Evolutionary conservation across 2,797 vertebrate genomes (phyloP).

Genomic region (Acanthurus lineatus): DNA sequence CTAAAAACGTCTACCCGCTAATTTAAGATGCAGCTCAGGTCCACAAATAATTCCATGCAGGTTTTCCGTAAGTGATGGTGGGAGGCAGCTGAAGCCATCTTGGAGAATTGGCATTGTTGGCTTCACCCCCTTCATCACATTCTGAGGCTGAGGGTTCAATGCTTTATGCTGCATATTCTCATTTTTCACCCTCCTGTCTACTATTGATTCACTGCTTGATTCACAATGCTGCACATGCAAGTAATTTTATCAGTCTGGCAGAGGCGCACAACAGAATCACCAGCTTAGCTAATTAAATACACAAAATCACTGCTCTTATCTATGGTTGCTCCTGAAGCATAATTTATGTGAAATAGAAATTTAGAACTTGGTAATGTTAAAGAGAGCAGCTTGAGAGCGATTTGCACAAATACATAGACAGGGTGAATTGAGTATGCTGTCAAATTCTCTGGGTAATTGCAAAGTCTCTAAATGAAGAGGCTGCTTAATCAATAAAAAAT

Average conservation of each 20-base stretch:
- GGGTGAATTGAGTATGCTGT: slow-evolving; percentile 32
- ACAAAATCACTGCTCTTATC: slow-evolving; percentile 32
- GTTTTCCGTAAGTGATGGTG: slow-evolving; percentile 27
- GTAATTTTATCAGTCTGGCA: slow-evolving; percentile 60
- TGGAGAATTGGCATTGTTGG: slow-evolving; percentile 41
- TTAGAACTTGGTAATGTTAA: slow-evolving; percentile 11
- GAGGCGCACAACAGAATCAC: slow-evolving; percentile 26
- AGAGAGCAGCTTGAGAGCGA: background rate
- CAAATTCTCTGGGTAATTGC: slow-evolving; percentile 36
- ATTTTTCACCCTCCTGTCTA: slow-evolving; percentile 65
- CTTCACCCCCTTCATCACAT: slow-evolving; percentile 35
- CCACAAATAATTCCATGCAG: slow-evolving; percentile 41
- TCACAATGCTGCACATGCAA: slow-evolving; percentile 46
- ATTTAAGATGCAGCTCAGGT: slow-evolving; percentile 53
- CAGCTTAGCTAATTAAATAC: slow-evolving; percentile 55
- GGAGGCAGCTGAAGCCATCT: slow-evolving; percentile 33
- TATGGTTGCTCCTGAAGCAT: background rate
- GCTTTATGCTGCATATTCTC: slow-evolving; percentile 61
- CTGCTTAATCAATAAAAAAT: slow-evolving; percentile 39
- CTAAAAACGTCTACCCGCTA: slow-evolving; percentile 55
- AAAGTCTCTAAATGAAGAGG: slow-evolving; percentile 29
- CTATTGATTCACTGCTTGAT: slow-evolving; percentile 64
- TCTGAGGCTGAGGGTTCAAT: slow-evolving; percentile 40
- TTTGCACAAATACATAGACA: slow-evolving; percentile 1
- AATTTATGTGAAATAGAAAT: slow-evolving; percentile 20